Evolutionary conservation across 2,113 vertebrate genomes (phyloP), one percentile per base, ranked within the genome.

Genomic region (Oophaga pumilio): DNA sequence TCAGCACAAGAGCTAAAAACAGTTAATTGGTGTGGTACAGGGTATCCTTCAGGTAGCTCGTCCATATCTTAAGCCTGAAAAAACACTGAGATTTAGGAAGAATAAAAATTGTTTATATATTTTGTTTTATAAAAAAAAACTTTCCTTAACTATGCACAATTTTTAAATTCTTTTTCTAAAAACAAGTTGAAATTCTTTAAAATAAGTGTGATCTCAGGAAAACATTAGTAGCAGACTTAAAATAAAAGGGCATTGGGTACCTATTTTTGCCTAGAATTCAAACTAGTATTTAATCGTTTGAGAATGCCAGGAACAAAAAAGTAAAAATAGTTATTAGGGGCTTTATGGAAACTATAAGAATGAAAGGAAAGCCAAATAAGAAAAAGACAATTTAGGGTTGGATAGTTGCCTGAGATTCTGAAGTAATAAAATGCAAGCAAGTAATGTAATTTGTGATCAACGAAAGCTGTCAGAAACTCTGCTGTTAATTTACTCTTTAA

Each of bases 341-440:
- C 26, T 95, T 95, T 92, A 93, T 93, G 92, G 91, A 93, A 93
- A 90, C 89, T 90, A 89, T 86, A 92, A 92, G 92, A 93, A 93
- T 88, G 89, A 90, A 91, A 49, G 52, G 87, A 90, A 93, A 93
- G 89, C 90, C 91, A 94, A 93, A 91, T 77, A 17, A 74, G 87
- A 92, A 89, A 92, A 89, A 83, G 76, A 91, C 89, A 90, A 93
- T 93, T 92, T 91, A 90, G 89, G 74, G 82, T 81, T 91, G 90
- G 90, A 89, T 92, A 73, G 26, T 90, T 84, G 89, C 68, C 68
- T 87, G 68, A 71, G 59, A 89, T 92, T 88, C 89, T 92, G 88
- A 91, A 94, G 92, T 90, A 91, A 92, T 87, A 92, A 78, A 87
- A 62, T 69, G 56, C 89, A 90, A 84, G 89, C 5, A 91, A 92